Evolutionary conservation across 2,113 vertebrate species (phyloP).

Genomic region (Malaclemys terrapin): DNA sequence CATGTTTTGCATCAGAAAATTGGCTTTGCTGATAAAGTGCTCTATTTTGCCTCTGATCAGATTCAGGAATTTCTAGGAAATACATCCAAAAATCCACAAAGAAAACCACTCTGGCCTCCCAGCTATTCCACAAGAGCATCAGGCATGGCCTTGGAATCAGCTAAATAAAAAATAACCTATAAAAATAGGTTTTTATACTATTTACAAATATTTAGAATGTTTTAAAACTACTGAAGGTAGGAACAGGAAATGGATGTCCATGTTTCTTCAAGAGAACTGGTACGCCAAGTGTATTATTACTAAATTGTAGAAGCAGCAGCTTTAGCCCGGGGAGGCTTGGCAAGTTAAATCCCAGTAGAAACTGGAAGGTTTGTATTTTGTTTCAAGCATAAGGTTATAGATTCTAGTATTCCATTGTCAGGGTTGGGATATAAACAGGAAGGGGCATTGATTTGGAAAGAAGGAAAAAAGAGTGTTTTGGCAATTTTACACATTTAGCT

Average conservation of each 20-base stretch:
- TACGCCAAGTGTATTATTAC: background rate
- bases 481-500: background rate
- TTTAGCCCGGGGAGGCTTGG: background rate
- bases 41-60: background rate
- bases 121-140: background rate
- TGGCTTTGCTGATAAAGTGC: background rate
- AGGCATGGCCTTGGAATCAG: background rate
- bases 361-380: rapidly evolving
- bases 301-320: background rate
- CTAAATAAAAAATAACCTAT: background rate
- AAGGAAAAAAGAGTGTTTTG: background rate
- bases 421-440: background rate
- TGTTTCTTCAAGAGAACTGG: background rate
- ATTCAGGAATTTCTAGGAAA: background rate
- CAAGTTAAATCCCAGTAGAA: background rate
- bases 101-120: background rate
- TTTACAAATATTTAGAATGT: background rate
- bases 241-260: background rate
- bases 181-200: background rate
- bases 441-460: background rate
- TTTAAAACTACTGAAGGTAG: background rate
- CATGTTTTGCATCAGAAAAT: background rate
- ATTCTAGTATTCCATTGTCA: background rate
- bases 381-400: background rate
- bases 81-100: background rate